phyloP scores from a whole-genome alignment of 2,888 invertebrate species.

The Hydriomena furcata region DNA sequence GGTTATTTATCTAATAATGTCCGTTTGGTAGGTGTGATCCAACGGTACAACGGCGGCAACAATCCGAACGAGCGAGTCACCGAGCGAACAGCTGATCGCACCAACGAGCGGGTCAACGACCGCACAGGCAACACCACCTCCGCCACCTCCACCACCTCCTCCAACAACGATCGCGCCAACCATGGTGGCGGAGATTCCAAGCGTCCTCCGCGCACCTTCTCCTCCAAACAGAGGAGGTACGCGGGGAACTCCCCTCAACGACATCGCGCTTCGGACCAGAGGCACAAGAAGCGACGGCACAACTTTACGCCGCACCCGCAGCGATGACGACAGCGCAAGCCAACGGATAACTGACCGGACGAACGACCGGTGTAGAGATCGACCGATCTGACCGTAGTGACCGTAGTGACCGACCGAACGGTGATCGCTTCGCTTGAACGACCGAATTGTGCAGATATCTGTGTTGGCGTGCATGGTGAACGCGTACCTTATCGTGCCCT shows the following conservation, averaged over 20 bases:
- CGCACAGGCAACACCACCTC: too few species aligned
- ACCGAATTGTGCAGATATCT: too few species aligned
- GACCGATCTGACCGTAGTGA: too few species aligned
- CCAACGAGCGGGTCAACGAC: not conserved
- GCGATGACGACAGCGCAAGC: slow-evolving; percentile 48
- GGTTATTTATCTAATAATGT: too few species aligned
- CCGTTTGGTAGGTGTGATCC: slow-evolving; percentile 59
- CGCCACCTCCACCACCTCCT: too few species aligned
- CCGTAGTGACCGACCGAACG: not conserved
- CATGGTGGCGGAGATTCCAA: slow-evolving; percentile 37
- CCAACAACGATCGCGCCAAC: not conserved
- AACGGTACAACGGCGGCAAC: slow-evolving; percentile 52
- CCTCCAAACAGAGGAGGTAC: slow-evolving; percentile 58
- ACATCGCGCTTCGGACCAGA: slow-evolving; percentile 30
- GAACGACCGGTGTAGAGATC: too few species aligned
- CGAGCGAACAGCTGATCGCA: not conserved
- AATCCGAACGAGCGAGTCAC: slow-evolving; percentile 11
- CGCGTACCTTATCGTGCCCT: too few species aligned
- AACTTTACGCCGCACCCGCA: slow-evolving; percentile 49
- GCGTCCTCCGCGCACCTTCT: slow-evolving; percentile 44
- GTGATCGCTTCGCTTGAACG: not conserved
- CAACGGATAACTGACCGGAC: not conserved
- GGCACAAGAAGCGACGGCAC: slow-evolving; percentile 56
- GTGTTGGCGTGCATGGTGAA: too few species aligned
- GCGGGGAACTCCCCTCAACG: slow-evolving; percentile 34